Base-by-base conservation (phyloP, 1,140 invertebrate species). In the Coelopa frigida region DNA sequence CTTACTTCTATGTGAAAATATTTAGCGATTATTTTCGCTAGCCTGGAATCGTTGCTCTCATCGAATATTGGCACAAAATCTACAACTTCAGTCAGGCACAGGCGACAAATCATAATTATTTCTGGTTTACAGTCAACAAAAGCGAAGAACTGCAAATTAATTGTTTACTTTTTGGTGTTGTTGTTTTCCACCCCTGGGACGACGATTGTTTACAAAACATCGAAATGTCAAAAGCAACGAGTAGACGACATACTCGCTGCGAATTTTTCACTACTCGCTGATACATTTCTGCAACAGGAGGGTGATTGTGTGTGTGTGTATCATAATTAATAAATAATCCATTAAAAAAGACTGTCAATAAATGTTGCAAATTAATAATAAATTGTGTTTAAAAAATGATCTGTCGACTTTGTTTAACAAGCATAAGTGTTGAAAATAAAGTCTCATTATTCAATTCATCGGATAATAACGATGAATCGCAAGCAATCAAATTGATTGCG, bases 341-440 rank as follows among this genome's bases (percentile, higher is more conserved):
- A n/a, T n/a, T n/a, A n/a, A n/a, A n/a, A n/a, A n/a, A n/a, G n/a
- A n/a, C n/a, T n/a, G n/a, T n/a, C n/a, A n/a, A n/a, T n/a, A n/a
- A n/a, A n/a, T n/a, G n/a, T n/a, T n/a, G n/a, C n/a, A n/a, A n/a
- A n/a, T n/a, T n/a, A n/a, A n/a, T n/a, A n/a, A 18, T 14, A 36
- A 3, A n/a, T 15, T 23, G 27, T 33, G 26, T 26, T 21, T 17
- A n/a, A 32, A 4, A 51, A 64, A 64, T 64, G 61, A 61, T 61
- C 58, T 64, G 61, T 54, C 61, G 61, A 29, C 50, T 64, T 51
- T 64, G 61, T 47, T 52, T 64, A 18, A 55, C 53, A 46, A 49
- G 49, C 32, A 52, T 64, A 46, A 49, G 55, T 39, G 55, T 55
- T 48, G 55, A 64, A 43, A 54, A 54, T 42, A 53, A 52, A 10